phyloP scores from a whole-genome alignment of 2,797 vertebrate genomes.

The Ctenopoma multispine region DNA sequence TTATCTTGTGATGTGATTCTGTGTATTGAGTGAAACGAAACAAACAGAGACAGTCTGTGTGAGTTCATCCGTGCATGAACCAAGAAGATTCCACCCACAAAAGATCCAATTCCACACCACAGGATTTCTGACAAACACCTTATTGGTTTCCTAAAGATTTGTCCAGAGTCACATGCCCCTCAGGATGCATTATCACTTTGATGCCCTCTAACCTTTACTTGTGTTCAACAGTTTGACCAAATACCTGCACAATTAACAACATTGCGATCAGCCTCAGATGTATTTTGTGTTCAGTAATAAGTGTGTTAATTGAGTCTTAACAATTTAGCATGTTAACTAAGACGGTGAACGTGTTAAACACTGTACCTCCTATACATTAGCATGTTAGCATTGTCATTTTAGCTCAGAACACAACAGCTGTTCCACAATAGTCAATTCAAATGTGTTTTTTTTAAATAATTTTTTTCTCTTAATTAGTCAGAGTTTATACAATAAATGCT shows the following conservation, averaged over 20 bases:
- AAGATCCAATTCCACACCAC: constrained; percentile 26
- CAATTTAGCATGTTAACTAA: not conserved
- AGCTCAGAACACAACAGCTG: too few relatives aligned
- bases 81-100: constrained; percentile 49
- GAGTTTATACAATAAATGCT: not conserved
- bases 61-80: constrained; percentile 27
- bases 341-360: not conserved
- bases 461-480: not conserved
- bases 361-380: too few relatives aligned
- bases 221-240: too few relatives aligned
- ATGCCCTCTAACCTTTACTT: too few relatives aligned
- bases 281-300: not conserved
- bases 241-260: too few relatives aligned
- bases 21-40: constrained; percentile 16
- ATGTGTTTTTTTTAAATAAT: not conserved
- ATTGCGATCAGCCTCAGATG: not conserved
- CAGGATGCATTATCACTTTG: not conserved
- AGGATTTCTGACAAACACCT: constrained; percentile 29
- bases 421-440: too few relatives aligned
- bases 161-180: constrained; percentile 1
- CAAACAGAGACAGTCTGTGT: not conserved
- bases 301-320: too few relatives aligned
- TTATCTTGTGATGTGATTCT: constrained; percentile 34
- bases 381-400: too few relatives aligned
- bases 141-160: constrained; percentile 5